Base-by-base conservation (phyloP, 2,797 vertebrate genomes). In the Holocentrus rufus region DNA sequence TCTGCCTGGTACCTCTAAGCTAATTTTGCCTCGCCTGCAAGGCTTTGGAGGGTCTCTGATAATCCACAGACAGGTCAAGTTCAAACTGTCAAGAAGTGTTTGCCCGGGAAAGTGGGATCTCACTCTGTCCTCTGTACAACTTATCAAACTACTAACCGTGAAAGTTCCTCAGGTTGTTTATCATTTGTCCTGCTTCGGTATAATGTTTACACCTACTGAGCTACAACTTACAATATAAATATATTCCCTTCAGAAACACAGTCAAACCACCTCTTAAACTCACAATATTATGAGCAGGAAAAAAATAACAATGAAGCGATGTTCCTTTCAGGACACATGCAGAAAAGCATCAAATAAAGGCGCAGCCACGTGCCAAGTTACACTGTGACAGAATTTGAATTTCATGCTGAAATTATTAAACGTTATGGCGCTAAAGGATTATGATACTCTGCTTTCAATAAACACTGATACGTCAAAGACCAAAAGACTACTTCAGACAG, bases 1-100 rank as follows among this genome's bases (percentile, higher is more conserved):
- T 94, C 95, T 93, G 95, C 93, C 94, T 95, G 94, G 95, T 94
- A 95, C 95, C 93, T 92, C 90, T 94, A 95, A 95, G 94, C 93
- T 94, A 93, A 93, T 93, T 92, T 93, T 88, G 82, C 88, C 84
- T 89, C 9, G 88, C 82, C 90, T 84, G 88, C 79, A 84, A 47
- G 55, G 83, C 91, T 92, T 89, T 88, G 76, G 74, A 77, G 66
- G 68, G 87, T 86, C 72, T 83, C 65, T 65, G 76, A 86, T 96
- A 95, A 96, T 96, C 95, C 95, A 95, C 92, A 87, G 93, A 92
- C 88, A 91, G 88, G 71, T 91, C 90, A 93, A 89, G 87, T 92
- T 94, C 87, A 94, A 94, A 91, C 84, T 89, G 90, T 92, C 92
- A 92, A 85, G 89, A 92, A 84, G 86, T 85, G 84, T 90, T 93